Evolutionary conservation across 2,797 vertebrate genomes (phyloP).

Genomic region (Microtus californicus): DNA sequence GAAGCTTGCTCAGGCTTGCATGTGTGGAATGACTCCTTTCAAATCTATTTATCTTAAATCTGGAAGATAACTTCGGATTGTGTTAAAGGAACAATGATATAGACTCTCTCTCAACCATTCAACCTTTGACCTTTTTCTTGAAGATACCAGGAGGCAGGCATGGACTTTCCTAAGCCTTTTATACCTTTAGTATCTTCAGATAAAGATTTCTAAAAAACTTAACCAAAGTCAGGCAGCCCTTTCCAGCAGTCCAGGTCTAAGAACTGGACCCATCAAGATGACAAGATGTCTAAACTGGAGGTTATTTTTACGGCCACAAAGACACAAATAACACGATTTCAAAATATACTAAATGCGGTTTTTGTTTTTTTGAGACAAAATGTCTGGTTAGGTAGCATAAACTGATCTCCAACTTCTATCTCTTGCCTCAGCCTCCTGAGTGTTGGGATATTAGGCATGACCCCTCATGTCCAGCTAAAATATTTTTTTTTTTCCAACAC

Average conservation of each 20-base stretch:
- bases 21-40: constrained; percentile 38
- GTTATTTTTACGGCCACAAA: constrained; percentile 34
- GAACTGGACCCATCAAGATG: constrained; percentile 30
- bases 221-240: constrained; percentile 49
- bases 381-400: neutral
- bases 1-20: neutral
- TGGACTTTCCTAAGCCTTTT: constrained; percentile 56
- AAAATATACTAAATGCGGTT: neutral
- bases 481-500: no score
- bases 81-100: constrained; percentile 49
- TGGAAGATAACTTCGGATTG: constrained; percentile 58
- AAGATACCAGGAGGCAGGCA: constrained; percentile 43
- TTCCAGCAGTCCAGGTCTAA: constrained; percentile 29
- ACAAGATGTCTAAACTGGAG: neutral
- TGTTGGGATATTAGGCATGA: neutral
- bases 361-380: neutral
- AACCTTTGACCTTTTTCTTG: constrained; percentile 40
- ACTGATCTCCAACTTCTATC: neutral
- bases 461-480: neutral
- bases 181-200: constrained; percentile 53
- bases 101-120: constrained; percentile 39
- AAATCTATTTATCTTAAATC: constrained; percentile 53
- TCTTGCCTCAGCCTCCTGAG: neutral
- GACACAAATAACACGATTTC: constrained; percentile 44
- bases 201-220: constrained; percentile 66